Base-by-base conservation (phyloP, 2,888 invertebrate species). In the Thymelicus lineola region DNA sequence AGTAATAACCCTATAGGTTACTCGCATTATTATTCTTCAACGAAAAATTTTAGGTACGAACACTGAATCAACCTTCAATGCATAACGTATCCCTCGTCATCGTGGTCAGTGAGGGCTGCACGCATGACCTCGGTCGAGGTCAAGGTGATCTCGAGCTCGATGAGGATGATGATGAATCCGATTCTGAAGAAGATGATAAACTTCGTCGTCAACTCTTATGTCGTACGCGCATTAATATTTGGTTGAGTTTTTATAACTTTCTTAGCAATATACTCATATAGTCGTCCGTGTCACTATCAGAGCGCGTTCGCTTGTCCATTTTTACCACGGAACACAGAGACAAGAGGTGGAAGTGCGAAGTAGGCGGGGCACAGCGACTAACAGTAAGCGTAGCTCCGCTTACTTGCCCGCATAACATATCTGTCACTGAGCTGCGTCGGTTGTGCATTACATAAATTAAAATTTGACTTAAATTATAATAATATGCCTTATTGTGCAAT, bases 1-100 rank as follows among this genome's bases (percentile, higher is more conserved):
- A 64, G 69, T 70, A 55, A 67, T 61, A 71, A 62, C 67, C 68
- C 68, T 61, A 38, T 12, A 65, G 38, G 57, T 63, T 65, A 59
- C 28, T 65, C 71, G 68, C 71, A 68, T 46, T 64, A 55, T 53
- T 64, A 58, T 58, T 36, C 58, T 58, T 58, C 58, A 58, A 58
- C 38, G 36, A 58, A 58, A 0, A 38, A n/a, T n/a, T 1, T 38
- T 2, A 20, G 20, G 36, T 38, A 38, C 7, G 36, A 38, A 38
- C 6, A 7, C 20, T 20, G 20, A 20, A 57, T 36, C 14, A 57
- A 57, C 57, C 57, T 57, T 57, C 57, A 36, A 57, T n/a, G 36
- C 3, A 6, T 35, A 57, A 57, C 57, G 57, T 14, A 46, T 45
- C 28, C 38, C 42, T 50, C 10, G 20, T 42, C 20, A 20, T 20